phyloP scores from a whole-genome alignment of 2,113 vertebrate genomes.

The Ornithorhynchus anatinus region DNA sequence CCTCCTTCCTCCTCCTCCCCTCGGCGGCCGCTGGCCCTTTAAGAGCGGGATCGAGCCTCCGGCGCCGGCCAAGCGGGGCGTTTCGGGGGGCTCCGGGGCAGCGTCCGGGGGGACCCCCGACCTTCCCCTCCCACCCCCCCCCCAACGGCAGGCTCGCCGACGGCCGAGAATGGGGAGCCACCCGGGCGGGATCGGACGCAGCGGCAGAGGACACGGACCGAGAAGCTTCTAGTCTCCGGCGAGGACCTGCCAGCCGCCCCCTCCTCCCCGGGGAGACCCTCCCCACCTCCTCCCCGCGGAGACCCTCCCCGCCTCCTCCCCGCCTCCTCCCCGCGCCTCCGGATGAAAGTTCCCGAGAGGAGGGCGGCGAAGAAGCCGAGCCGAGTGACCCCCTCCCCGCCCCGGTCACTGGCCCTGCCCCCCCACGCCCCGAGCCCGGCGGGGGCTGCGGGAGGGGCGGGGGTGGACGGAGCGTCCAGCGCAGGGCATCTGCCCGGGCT shows the following conservation, averaged over 20 bases:
- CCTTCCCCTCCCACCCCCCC: no score
- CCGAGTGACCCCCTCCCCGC: neutral
- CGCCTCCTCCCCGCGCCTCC: neutral
- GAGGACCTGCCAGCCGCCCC: conserved; percentile 24
- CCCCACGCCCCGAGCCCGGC: neutral
- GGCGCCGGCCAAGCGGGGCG: neutral
- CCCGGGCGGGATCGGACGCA: neutral
- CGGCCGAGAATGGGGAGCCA: neutral
- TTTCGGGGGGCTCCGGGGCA: neutral
- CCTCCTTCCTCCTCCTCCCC: no score
- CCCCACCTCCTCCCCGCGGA: neutral
- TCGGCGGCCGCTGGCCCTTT: conserved; percentile 80
- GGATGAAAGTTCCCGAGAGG: neutral
- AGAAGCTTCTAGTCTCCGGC: neutral
- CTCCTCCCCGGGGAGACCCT: conserved; percentile 4
- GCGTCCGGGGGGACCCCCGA: neutral
- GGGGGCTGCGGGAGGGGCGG: neutral
- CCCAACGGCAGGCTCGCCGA: neutral
- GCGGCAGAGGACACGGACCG: neutral
- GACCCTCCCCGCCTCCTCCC: conserved; percentile 26
- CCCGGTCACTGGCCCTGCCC: neutral
- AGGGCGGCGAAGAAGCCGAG: neutral
- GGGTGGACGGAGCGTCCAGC: neutral
- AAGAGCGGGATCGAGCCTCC: conserved; percentile 77
- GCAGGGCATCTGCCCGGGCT: conserved; percentile 1